A percentile compares a stretch with the other conserved stretches of the same genome.
phyloP scores from a whole-genome alignment of 2,888 invertebrate species.

The Drosophila acutilabella region DNA sequence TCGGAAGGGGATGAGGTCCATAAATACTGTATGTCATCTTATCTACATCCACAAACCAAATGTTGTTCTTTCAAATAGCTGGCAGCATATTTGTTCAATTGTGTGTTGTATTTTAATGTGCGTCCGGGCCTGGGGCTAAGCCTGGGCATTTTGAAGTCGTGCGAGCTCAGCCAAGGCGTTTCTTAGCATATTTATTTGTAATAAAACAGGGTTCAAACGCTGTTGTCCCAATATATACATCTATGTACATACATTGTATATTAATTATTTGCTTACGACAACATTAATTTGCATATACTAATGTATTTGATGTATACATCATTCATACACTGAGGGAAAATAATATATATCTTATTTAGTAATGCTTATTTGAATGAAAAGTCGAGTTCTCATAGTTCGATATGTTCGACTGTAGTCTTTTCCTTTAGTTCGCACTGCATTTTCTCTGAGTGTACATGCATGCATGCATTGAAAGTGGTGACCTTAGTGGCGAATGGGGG shows the following conservation, averaged over 20 bases:
- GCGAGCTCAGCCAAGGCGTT: not conserved
- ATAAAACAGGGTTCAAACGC: slow-evolving; percentile 6
- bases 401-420: no score
- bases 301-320: not conserved
- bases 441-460: no score
- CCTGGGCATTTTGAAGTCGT: not conserved
- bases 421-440: no score
- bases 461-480: no score
- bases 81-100: not conserved
- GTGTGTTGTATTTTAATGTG: not conserved
- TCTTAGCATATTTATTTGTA: not conserved
- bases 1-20: no score
- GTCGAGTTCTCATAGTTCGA: no score
- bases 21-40: no score
- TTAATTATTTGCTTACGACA: slow-evolving; percentile 8
- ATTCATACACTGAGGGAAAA: no score
- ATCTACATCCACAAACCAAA: no score
- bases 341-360: no score
- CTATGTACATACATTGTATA: not conserved
- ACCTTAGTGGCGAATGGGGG: not conserved
- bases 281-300: slow-evolving; percentile 16
- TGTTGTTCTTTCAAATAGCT: not conserved
- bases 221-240: not conserved
- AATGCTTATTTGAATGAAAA: no score
- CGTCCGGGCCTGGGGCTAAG: not conserved